Evolutionary conservation across 1,140 invertebrate species (phyloP).

Genomic region (Platyscapa corneri): DNA sequence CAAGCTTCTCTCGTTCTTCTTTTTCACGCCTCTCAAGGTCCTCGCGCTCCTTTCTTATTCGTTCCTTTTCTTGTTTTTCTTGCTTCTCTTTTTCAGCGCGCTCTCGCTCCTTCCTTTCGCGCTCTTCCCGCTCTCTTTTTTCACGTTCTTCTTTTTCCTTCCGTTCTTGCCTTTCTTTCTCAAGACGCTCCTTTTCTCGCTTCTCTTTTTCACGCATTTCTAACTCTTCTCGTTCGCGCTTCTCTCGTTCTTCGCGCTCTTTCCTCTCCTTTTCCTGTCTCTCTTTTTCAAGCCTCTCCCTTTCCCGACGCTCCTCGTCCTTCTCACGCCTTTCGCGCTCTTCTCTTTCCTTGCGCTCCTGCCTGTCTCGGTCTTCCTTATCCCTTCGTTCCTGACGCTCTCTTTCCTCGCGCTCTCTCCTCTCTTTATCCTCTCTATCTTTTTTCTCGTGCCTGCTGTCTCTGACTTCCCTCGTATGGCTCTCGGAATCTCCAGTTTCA

Average conservation of each 20-base stretch:
- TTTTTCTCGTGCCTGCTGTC: slow-evolving; percentile 70
- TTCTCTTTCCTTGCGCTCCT: slow-evolving; percentile 67
- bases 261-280: slow-evolving; percentile 62
- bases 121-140: slow-evolving; percentile 58
- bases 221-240: slow-evolving; percentile 61
- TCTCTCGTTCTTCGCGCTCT: slow-evolving; percentile 56
- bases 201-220: slow-evolving; percentile 69
- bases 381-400: slow-evolving; percentile 58
- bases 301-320: slow-evolving; percentile 72
- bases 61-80: slow-evolving; percentile 68
- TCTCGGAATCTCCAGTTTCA: slow-evolving; percentile 54
- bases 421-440: slow-evolving; percentile 64
- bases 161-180: slow-evolving; percentile 65
- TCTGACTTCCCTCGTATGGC: slow-evolving; percentile 58
- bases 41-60: slow-evolving; percentile 67
- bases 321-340: slow-evolving; percentile 74
- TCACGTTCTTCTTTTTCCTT: slow-evolving; percentile 62
- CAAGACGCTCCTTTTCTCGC: slow-evolving; percentile 62
- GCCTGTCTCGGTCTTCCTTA: slow-evolving; percentile 72
- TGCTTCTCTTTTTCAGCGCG: slow-evolving; percentile 63
- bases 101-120: slow-evolving; percentile 61
- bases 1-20: slow-evolving; percentile 65
- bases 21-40: slow-evolving; percentile 75
- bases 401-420: slow-evolving; percentile 64
- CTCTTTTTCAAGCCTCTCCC: slow-evolving; percentile 64